phyloP scores from a whole-genome alignment of 2,888 invertebrate species.

The Zele albiditarsus region DNA sequence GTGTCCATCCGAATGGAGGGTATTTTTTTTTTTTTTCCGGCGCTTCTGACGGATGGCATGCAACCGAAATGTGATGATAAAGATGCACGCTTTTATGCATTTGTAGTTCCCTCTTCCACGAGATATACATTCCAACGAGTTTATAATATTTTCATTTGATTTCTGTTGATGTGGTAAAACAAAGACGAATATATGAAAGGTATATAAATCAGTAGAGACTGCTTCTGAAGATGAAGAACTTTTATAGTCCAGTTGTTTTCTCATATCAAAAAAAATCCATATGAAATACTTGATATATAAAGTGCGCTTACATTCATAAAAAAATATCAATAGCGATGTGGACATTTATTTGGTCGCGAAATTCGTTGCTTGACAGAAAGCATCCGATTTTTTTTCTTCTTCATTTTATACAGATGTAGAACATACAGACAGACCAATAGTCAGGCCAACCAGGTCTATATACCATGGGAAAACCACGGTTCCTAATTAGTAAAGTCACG shows the following conservation, averaged over 20 bases:
- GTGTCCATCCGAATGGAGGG: conserved; percentile 39
- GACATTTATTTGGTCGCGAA: no score
- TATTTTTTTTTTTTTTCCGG: no score
- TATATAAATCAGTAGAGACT: no score
- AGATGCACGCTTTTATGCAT: no score
- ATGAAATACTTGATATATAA: no score
- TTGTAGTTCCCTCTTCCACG: not conserved
- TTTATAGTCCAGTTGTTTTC: no score
- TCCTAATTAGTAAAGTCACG: conserved; percentile 60
- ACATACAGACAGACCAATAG: not conserved
- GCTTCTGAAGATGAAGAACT: no score
- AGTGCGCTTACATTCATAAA: no score
- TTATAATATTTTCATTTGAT: not conserved
- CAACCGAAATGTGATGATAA: not conserved
- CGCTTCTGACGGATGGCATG: conserved; percentile 5
- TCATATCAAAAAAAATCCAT: no score
- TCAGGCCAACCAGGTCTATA: not conserved
- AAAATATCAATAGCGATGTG: no score
- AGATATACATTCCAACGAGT: not conserved
- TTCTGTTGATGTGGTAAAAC: no score
- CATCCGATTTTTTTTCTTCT: conserved; percentile 16
- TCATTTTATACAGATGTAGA: not conserved
- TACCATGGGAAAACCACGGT: conserved; percentile 52
- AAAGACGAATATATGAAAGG: no score
- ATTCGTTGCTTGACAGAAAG: not conserved